Percentiles rank a stretch among this genome's conserved stretches.
These are phyloP conservation scores for Cercocebus atys DNA, from an alignment of 2,113 vertebrate genomes.

Conservation along the genomic window DNA sequence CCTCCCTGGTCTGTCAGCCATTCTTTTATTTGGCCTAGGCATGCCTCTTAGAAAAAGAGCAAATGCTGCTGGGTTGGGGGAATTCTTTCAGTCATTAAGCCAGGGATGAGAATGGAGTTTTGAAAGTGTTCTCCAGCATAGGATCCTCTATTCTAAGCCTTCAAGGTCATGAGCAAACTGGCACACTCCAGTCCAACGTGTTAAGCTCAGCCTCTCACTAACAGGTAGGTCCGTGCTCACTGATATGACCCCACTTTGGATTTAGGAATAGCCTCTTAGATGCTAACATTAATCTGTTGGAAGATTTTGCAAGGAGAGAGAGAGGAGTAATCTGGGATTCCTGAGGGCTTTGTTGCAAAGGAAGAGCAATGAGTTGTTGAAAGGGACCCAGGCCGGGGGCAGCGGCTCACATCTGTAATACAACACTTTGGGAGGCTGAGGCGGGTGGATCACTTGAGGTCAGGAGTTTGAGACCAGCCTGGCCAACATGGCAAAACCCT, in stretches of 20 bases:
- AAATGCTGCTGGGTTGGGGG: not conserved
- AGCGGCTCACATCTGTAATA: too few relatives aligned
- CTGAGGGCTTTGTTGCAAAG: not conserved
- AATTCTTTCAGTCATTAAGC: not conserved
- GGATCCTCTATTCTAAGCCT: not conserved
- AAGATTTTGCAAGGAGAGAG: not conserved
- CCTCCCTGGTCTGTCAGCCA: not conserved
- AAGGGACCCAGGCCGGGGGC: not conserved
- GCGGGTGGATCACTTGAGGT: too few relatives aligned
- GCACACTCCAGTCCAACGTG: accelerated
- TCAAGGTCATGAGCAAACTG: not conserved
- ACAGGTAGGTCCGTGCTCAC: not conserved
- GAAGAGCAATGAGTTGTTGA: not conserved
- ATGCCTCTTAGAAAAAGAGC: not conserved
- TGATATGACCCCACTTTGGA: not conserved
- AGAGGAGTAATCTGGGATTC: not conserved
- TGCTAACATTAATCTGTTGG: not conserved
- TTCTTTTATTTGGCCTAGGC: not conserved
- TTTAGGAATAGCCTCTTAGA: not conserved
- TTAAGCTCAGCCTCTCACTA: not conserved
- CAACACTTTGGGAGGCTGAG: too few relatives aligned
- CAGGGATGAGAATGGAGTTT: not conserved
- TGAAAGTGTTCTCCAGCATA: not conserved
- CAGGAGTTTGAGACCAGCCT: too few relatives aligned
- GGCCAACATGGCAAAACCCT: too few relatives aligned